Percentiles rank a stretch among this genome's conserved stretches.
These are phyloP conservation scores for Leucopternis melanops DNA, from an alignment of 2,113 vertebrate species.

Conservation along the genomic window DNA sequence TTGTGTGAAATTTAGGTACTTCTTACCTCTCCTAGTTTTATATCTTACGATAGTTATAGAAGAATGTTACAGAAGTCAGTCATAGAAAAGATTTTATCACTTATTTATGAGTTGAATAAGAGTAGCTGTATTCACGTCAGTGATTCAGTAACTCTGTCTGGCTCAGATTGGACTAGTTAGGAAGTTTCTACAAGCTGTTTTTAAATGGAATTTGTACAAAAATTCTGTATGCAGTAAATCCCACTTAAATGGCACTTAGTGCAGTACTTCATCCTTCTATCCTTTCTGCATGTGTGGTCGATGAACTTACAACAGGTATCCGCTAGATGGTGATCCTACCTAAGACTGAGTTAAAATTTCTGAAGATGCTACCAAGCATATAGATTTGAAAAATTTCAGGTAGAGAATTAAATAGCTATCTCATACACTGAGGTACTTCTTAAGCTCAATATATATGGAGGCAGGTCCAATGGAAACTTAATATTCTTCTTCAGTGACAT, in stretches of 20 bases:
- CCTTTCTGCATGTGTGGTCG: neutral
- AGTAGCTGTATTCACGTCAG: neutral
- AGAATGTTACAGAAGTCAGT: neutral
- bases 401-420: neutral
- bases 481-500: neutral
- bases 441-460: fast-evolving
- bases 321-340: slow-evolving; percentile 35
- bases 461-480: neutral
- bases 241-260: neutral
- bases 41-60: neutral
- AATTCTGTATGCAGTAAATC: neutral
- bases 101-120: neutral
- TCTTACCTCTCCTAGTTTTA: neutral
- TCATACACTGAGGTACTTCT: neutral
- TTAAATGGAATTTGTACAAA: neutral
- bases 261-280: neutral
- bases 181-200: neutral
- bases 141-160: neutral
- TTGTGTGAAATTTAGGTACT: neutral
- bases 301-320: neutral
- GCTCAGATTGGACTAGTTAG: neutral
- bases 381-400: neutral
- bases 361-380: neutral
- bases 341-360: neutral
- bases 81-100: neutral